phyloP scores from a whole-genome alignment of 23 tunicate genomes.

The Phallusia fumigata region DNA sequence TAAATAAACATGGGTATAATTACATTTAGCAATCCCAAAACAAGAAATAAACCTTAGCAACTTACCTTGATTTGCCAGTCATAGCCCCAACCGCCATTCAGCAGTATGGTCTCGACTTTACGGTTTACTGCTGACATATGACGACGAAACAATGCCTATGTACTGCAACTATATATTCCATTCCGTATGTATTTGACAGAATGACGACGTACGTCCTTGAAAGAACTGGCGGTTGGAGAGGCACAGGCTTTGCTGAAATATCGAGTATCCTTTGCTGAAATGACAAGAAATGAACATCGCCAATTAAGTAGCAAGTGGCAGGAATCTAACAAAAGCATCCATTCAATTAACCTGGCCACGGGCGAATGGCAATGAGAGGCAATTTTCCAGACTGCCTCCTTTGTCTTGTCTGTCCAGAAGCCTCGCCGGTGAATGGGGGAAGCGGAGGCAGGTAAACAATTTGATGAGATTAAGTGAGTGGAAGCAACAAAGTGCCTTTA shows the following conservation, averaged over 20 bases:
- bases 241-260: background rate
- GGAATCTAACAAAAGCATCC: background rate
- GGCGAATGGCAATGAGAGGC: constrained; percentile 43
- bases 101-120: background rate
- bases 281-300: constrained; percentile 9
- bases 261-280: constrained; percentile 4
- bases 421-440: background rate
- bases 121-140: background rate
- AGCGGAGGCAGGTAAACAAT: constrained; percentile 6
- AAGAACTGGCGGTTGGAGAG: background rate
- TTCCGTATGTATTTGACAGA: background rate
- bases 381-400: background rate
- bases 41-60: background rate
- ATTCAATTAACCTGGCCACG: constrained; percentile 18
- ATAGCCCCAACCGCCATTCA: constrained; percentile 20
- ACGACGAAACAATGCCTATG: constrained; percentile 2
- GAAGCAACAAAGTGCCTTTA: constrained; percentile 4
- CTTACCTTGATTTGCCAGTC: constrained; percentile 18
- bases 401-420: constrained; percentile 13
- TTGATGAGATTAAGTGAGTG: constrained; percentile 9
- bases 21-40: too few species aligned
- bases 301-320: constrained; percentile 19
- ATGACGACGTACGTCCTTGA: constrained; percentile 9
- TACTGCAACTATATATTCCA: background rate
- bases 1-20: too few species aligned